Conservation (phyloP, 2,888 invertebrate genomes). For the Luffia ferchaultella region DNA sequence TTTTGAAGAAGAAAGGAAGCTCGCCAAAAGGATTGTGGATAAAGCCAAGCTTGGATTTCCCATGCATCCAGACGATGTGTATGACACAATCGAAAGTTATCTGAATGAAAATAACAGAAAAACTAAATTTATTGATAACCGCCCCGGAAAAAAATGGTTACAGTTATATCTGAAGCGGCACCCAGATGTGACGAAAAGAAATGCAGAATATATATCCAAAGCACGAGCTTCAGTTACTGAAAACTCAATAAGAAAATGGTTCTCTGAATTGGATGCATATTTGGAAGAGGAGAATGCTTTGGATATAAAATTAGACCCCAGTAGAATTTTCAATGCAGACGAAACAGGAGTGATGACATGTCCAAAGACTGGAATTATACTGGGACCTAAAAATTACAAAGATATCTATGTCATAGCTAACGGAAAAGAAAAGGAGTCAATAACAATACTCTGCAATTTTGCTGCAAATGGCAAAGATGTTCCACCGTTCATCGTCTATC, state of each 20-base stretch:
- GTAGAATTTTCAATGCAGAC: too few species aligned
- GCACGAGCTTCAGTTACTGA: slow-evolving; percentile 13
- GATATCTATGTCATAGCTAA: slow-evolving; percentile 14
- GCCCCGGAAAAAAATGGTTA: slow-evolving; percentile 12
- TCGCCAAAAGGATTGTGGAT: slow-evolving; percentile 7
- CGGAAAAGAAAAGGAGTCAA: too few species aligned
- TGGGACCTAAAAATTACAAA: slow-evolving; percentile 22
- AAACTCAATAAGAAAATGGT: slow-evolving; percentile 11
- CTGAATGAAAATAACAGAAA: slow-evolving; percentile 5
- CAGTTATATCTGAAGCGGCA: slow-evolving; percentile 11
- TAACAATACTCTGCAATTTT: slow-evolving; percentile 16
- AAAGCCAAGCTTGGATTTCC: slow-evolving; percentile 9
- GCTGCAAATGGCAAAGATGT: slow-evolving; percentile 11
- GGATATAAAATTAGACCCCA: background rate
- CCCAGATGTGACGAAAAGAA: slow-evolving; percentile 8
- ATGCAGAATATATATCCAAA: slow-evolving; percentile 11
- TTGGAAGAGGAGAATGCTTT: background rate
- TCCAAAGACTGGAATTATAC: slow-evolving; percentile 21
- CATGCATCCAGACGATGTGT: too few species aligned
- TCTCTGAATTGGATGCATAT: slow-evolving; percentile 7
- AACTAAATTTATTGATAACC: slow-evolving; percentile 3
- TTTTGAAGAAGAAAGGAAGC: slow-evolving; percentile 6
- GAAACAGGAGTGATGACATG: background rate
- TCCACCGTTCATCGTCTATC: slow-evolving; percentile 15
- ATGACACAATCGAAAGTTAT: slow-evolving; percentile 9